Evolutionary conservation across 92 coral and sea anemone species (phyloP).

Genomic region (Epizoanthus ramosus): DNA sequence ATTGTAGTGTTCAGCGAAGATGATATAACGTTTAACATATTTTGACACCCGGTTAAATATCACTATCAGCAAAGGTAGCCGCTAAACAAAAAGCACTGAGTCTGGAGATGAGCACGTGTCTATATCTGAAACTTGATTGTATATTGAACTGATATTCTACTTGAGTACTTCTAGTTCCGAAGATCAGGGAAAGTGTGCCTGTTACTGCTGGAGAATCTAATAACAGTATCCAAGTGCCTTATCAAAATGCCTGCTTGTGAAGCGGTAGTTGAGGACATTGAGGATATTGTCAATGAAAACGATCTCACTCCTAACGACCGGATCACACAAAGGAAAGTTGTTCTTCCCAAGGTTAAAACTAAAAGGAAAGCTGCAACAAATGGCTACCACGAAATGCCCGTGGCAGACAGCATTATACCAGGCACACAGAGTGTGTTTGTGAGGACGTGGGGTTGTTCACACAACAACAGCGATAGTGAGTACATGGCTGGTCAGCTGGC

Average conservation of each 20-base stretch:
- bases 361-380: conserved; percentile 30
- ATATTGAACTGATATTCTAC: too few species aligned
- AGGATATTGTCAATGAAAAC: conserved; percentile 84
- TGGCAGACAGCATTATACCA: conserved; percentile 90
- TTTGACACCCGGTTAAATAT: too few species aligned
- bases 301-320: conserved; percentile 87
- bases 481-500: conserved; percentile 99
- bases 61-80: too few species aligned
- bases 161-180: too few species aligned
- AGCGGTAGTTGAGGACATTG: conserved; percentile 83
- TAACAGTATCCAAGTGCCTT: too few species aligned
- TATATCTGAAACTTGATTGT: too few species aligned
- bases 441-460: conserved; percentile 98
- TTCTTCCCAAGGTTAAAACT: conserved; percentile 67
- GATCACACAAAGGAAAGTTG: conserved; percentile 56
- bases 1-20: too few species aligned
- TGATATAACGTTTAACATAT: too few species aligned
- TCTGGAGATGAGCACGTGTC: too few species aligned
- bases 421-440: conserved; percentile 94
- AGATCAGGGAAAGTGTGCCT: too few species aligned
- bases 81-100: too few species aligned
- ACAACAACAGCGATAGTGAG: conserved; percentile 96
- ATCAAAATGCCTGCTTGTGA: conserved; percentile 77
- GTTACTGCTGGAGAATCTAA: too few species aligned
- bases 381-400: conserved; percentile 56